These are phyloP conservation scores for Eulimnadia texana DNA, from an alignment of 1,140 invertebrate species.

Conservation along the genomic window DNA sequence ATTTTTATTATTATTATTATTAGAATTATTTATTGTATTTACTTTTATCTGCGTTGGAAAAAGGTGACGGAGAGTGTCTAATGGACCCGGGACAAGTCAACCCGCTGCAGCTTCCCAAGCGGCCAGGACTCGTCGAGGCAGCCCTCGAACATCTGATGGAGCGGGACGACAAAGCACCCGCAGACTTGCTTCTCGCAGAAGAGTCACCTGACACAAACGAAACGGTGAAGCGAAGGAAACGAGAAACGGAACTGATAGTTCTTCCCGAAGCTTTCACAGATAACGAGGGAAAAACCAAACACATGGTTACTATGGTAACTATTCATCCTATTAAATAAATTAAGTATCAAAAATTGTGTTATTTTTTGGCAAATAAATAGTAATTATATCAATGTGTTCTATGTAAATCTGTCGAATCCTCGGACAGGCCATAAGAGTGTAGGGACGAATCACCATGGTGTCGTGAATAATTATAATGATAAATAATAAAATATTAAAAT, in stretches of 20 bases:
- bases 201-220: background rate
- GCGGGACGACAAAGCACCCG: constrained; percentile 14
- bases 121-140: constrained; percentile 35
- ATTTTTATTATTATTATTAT: too few species aligned
- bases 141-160: constrained; percentile 15
- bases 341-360: too few species aligned
- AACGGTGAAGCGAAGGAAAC: constrained; percentile 31
- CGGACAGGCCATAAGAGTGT: too few species aligned
- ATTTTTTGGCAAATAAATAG: too few species aligned
- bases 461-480: too few species aligned
- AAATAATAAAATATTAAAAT: too few species aligned
- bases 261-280: constrained; percentile 51
- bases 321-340: constrained; percentile 1
- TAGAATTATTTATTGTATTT: too few species aligned
- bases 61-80: constrained; percentile 43
- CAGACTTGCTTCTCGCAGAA: background rate
- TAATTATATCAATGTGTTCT: too few species aligned
- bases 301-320: constrained; percentile 59
- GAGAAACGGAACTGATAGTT: constrained; percentile 58
- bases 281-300: constrained; percentile 48
- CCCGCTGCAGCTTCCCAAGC: constrained; percentile 44
- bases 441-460: too few species aligned
- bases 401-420: too few species aligned
- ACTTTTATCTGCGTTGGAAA: too few species aligned
- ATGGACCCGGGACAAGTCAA: constrained; percentile 44